A percentile compares a stretch with the other conserved stretches of the same genome.
These are phyloP conservation scores for Ficedula albicollis DNA, from an alignment of 2,797 vertebrate genomes.

Conservation along the genomic window DNA sequence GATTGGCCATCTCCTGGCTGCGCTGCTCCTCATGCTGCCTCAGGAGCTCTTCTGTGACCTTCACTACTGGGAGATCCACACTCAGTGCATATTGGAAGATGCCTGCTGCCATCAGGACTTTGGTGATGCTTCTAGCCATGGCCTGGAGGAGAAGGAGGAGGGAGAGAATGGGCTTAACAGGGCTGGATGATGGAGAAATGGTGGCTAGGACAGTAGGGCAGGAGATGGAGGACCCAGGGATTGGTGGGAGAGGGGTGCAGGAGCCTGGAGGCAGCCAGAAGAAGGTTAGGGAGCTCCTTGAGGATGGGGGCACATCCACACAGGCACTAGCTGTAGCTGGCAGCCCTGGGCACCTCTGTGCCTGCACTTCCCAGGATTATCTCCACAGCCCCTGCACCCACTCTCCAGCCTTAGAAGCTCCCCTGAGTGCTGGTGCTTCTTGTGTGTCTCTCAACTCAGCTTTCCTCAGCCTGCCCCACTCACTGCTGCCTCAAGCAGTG, in stretches of 20 bases:
- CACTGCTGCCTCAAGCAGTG: neutral
- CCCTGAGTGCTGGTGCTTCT: neutral
- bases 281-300: too few species aligned
- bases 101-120: accelerated
- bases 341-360: neutral
- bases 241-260: accelerated
- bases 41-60: neutral
- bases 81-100: accelerated
- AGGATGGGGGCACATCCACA: neutral
- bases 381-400: neutral
- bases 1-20: neutral
- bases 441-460: neutral
- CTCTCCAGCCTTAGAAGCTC: neutral
- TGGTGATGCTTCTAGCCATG: neutral
- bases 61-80: neutral
- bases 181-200: neutral
- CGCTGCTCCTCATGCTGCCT: neutral
- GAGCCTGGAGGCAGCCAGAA: neutral
- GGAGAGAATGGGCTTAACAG: neutral
- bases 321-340: neutral
- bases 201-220: neutral
- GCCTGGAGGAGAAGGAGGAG: neutral
- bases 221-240: neutral
- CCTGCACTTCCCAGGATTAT: neutral
- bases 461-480: neutral